phyloP scores from a whole-genome alignment of 1,140 invertebrate species.

The Lamellibrachia luymesi region DNA sequence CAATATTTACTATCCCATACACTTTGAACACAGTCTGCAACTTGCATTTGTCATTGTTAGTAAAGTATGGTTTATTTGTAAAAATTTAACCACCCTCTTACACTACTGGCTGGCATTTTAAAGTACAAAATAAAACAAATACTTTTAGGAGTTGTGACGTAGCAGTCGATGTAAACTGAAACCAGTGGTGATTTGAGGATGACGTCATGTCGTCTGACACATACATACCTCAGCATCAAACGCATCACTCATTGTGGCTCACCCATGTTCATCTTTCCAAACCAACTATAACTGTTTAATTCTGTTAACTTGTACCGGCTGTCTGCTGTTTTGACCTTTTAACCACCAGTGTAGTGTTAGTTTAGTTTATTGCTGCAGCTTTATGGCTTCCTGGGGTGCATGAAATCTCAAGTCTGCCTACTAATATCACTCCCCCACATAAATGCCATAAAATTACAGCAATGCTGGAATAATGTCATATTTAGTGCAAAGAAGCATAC shows the following conservation, averaged over 20 bases:
- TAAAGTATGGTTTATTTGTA: too few species aligned
- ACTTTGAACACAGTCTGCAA: too few species aligned
- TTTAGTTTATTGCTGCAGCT: background rate
- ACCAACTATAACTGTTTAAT: background rate
- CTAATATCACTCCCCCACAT: background rate
- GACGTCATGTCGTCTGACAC: too few species aligned
- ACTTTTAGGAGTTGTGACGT: too few species aligned
- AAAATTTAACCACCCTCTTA: too few species aligned
- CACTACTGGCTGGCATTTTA: too few species aligned
- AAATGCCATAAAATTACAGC: conserved; percentile 5
- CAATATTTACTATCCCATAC: too few species aligned
- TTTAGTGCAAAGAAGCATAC: background rate
- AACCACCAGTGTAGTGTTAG: background rate
- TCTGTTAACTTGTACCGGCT: background rate
- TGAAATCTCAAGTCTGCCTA: background rate
- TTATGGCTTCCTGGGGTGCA: background rate
- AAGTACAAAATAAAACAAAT: too few species aligned
- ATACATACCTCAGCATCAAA: background rate
- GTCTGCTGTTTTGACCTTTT: background rate
- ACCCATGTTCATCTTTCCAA: background rate
- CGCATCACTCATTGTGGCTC: too few species aligned
- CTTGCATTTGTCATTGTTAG: too few species aligned
- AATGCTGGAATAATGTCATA: background rate
- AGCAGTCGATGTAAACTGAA: too few species aligned
- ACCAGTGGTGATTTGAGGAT: too few species aligned